A percentile compares a stretch with the other conserved stretches of the same genome.
These are phyloP conservation scores for Reinhardtius hippoglossoides DNA, from an alignment of 2,113 vertebrate genomes.

Conservation along the genomic window DNA sequence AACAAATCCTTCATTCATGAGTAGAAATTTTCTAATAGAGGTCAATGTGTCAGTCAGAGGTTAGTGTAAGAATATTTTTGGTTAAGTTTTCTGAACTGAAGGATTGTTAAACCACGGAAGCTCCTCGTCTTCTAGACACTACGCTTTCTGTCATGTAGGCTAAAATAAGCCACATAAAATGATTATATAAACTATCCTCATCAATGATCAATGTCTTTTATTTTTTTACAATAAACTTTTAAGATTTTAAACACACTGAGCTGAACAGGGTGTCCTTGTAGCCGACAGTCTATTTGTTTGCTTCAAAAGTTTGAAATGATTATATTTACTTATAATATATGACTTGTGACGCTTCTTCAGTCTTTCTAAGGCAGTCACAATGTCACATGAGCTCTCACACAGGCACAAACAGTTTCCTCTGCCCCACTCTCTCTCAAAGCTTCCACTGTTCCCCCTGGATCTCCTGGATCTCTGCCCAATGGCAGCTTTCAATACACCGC, in stretches of 20 bases:
- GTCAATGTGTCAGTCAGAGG: not conserved
- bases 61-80: not conserved
- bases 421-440: constrained; percentile 49
- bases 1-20: not conserved
- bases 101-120: not conserved
- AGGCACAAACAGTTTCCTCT: not conserved
- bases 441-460: constrained; percentile 44
- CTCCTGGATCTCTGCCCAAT: constrained; percentile 12
- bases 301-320: not conserved
- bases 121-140: not conserved
- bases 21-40: not conserved
- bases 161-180: not conserved
- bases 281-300: not conserved
- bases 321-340: not conserved
- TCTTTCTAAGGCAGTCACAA: not conserved
- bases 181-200: too few species aligned
- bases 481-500: constrained; percentile 9
- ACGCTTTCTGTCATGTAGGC: not conserved
- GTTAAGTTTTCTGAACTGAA: not conserved
- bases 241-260: not conserved
- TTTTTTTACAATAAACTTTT: not conserved
- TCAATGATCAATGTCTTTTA: too few species aligned
- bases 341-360: constrained; percentile 18
- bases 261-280: not conserved
- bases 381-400: constrained; percentile 34